Conservation (phyloP, 1,140 invertebrate species). For the Atopsyche davidsoni region DNA sequence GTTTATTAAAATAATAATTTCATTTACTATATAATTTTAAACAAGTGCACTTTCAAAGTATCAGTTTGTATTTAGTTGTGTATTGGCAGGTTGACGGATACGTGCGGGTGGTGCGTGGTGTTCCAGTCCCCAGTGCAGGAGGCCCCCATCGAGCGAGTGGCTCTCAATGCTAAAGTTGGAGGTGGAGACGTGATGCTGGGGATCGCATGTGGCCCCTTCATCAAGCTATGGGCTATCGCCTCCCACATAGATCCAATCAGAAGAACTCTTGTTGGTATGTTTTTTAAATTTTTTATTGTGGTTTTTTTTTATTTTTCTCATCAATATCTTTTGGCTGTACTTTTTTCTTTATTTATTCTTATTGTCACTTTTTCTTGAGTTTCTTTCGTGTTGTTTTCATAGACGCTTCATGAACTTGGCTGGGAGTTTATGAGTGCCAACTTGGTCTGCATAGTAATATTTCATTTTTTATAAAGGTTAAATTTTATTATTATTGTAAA, state of each 20-base stretch:
- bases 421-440: too few relatives aligned
- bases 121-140: constrained; percentile 92
- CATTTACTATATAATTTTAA: neutral
- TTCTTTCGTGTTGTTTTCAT: too few relatives aligned
- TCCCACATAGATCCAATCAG: constrained; percentile 45
- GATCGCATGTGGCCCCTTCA: constrained; percentile 77
- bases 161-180: constrained; percentile 90
- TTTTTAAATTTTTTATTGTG: too few relatives aligned
- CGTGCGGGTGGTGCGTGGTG: constrained; percentile 90
- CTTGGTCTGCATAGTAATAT: too few relatives aligned
- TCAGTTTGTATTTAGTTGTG: neutral
- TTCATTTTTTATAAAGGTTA: too few relatives aligned
- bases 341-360: neutral
- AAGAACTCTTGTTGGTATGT: constrained; percentile 42
- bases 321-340: neutral
- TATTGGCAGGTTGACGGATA: constrained; percentile 79
- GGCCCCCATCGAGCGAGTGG: constrained; percentile 82
- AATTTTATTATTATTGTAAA: too few relatives aligned
- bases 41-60: neutral
- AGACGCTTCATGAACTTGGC: too few relatives aligned
- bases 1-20: too few relatives aligned
- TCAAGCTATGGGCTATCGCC: constrained; percentile 84
- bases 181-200: constrained; percentile 48
- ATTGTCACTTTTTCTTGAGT: too few relatives aligned
- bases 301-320: neutral